phyloP scores from a whole-genome alignment of 2,797 vertebrate genomes.

The Malacoctenus gilli region DNA sequence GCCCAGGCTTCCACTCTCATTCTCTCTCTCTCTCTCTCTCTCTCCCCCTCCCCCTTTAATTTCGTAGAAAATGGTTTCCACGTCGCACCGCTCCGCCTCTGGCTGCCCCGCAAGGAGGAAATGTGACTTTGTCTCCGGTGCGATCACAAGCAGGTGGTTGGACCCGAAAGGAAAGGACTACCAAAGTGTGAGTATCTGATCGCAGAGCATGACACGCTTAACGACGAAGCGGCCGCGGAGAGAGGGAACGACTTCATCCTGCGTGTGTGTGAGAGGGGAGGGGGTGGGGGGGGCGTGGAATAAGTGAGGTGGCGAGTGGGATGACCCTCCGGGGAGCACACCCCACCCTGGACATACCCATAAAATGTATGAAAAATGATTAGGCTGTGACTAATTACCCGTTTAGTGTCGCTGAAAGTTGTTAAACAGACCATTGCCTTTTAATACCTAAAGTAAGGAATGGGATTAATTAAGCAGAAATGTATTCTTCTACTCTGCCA shows the following conservation, averaged over 20 bases:
- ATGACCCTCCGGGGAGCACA: conserved; percentile 65
- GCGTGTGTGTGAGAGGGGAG: conserved; percentile 26
- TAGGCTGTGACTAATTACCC: conserved; percentile 86
- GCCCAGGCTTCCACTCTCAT: conserved; percentile 28
- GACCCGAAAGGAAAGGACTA: conserved; percentile 21
- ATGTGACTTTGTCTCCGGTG: conserved; percentile 24
- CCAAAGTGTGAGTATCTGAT: conserved; percentile 38
- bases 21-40: conserved; percentile 9
- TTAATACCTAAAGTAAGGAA: conserved; percentile 85
- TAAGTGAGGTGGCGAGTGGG: conserved; percentile 56
- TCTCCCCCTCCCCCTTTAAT: conserved; percentile 1
- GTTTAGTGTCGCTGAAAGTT: conserved; percentile 84
- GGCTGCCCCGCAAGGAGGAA: conserved; percentile 33
- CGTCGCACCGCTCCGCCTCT: conserved; percentile 23
- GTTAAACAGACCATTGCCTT: conserved; percentile 87
- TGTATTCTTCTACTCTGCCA: conserved; percentile 82
- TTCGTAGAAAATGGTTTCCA: conserved; percentile 40
- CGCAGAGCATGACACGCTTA: conserved; percentile 34
- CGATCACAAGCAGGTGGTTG: conserved; percentile 45
- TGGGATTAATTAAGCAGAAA: conserved; percentile 85
- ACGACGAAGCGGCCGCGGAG: conserved; percentile 49
- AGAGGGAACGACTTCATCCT: conserved; percentile 53
- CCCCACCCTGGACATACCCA: conserved; percentile 73
- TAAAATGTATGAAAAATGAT: conserved; percentile 86
- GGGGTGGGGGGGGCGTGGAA: conserved; percentile 46